Conservation (phyloP, 2,888 invertebrate genomes). For the Thelaira solivaga region DNA sequence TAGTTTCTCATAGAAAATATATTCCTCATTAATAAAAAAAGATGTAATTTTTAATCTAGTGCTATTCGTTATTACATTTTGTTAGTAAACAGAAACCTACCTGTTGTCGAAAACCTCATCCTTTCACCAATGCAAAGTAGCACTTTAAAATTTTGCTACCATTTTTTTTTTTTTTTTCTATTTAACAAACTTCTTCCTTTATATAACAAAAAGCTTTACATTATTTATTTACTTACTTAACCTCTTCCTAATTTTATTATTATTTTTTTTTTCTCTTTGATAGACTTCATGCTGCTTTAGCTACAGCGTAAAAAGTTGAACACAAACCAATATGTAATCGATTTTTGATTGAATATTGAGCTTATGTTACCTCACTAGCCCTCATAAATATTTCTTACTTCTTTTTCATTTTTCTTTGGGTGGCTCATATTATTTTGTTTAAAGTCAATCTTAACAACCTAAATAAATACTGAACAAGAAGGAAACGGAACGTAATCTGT, state of each 20-base stretch:
- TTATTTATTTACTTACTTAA: constrained; percentile 17
- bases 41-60: no score
- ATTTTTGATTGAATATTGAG: constrained; percentile 77
- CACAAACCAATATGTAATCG: constrained; percentile 72
- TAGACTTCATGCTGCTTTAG: constrained; percentile 9
- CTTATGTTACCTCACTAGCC: constrained; percentile 63
- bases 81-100: no score
- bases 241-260: neutral
- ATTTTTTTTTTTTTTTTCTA: neutral
- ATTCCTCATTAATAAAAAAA: no score
- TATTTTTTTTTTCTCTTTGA: neutral
- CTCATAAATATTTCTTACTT: neutral
- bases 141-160: no score
- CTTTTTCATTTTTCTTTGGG: neutral
- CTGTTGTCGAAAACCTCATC: no score
- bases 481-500: neutral
- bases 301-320: constrained; percentile 38
- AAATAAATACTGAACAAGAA: constrained; percentile 28
- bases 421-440: constrained; percentile 15
- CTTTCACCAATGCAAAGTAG: no score
- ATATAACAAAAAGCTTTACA: no score
- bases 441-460: neutral
- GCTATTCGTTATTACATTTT: no score
- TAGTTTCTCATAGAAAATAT: no score
- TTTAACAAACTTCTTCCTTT: neutral